Evolutionary conservation across 2,797 vertebrate species (phyloP), one percentile per base, ranked within the genome.

Genomic region (Gila robusta): DNA sequence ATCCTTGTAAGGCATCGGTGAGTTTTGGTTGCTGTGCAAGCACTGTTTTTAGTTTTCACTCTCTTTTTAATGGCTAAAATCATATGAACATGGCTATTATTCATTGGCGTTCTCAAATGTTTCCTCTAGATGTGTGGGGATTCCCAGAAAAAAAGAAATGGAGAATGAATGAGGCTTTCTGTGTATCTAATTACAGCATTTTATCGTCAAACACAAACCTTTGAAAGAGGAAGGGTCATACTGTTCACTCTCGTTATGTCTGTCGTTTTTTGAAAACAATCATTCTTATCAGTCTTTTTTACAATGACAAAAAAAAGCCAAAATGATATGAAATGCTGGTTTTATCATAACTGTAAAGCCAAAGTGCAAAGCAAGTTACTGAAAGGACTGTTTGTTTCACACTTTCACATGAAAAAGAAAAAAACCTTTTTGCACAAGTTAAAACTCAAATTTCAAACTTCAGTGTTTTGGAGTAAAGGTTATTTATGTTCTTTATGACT

Each of bases 91-190:
- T 66, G 19, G 14, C 26, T 74, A 16, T 47, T 10, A 8, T 59
- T 32, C 16, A 35, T 83, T 39, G 52, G 54, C 11, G 2, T 64
- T 2, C 62, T 49, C 39, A 41, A 28, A 17, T 28, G 12, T 62
- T 59, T 14, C 54, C 19, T 6, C 35, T 39, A 16, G 52, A 83
- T 12, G 9, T 72, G 23, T 23, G n/a, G 37, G 39, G n/a, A 73
- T 66, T 83, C 39, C 70, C 70, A 49, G 70, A 49, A 47, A 82
- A 64, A 72, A 35, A 41, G 39, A 74, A 28, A 41, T 26, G 23
- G 14, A 62, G 19, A 41, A 41, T 59, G 8, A 78, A 62, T 37
- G 8, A 62, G 37, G 28, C 26, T 74, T 2, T 59, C 32, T 3
- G 21, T 74, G 70, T 19, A 35, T 49, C 41, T 35, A 23, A 64